Conservation (phyloP, 2,888 invertebrate genomes). For the Spilarctia lutea region DNA sequence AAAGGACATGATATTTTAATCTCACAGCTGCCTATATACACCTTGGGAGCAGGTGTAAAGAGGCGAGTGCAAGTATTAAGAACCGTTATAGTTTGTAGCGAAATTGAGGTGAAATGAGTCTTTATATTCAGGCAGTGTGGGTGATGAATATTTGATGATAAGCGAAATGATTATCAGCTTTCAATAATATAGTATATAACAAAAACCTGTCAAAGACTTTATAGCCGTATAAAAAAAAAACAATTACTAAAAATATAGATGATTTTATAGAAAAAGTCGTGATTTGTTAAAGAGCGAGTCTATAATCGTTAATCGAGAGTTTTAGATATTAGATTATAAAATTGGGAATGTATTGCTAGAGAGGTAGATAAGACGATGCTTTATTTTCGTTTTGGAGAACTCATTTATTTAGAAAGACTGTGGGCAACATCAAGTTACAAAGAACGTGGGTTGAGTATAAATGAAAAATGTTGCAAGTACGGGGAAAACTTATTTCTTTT, state of each 20-base stretch:
- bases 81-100: neutral
- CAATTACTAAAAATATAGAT: too few relatives aligned
- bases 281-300: too few relatives aligned
- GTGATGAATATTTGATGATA: constrained; percentile 12
- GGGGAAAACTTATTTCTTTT: too few relatives aligned
- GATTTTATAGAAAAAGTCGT: too few relatives aligned
- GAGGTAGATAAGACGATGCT: too few relatives aligned
- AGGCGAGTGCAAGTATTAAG: neutral
- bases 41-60: constrained; percentile 12
- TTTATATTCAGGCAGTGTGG: neutral
- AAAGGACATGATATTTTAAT: constrained; percentile 4
- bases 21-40: neutral
- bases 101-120: neutral
- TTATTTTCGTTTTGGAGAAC: too few relatives aligned
- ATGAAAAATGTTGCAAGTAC: too few relatives aligned
- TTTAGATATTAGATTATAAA: neutral
- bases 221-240: too few relatives aligned
- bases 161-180: neutral
- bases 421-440: too few relatives aligned
- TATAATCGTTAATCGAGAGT: neutral
- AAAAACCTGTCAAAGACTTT: neutral
- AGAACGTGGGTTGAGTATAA: too few relatives aligned
- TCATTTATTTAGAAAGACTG: too few relatives aligned
- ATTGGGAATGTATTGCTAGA: neutral
- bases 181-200: neutral